Evolutionary conservation across 2,797 vertebrate genomes (phyloP).

Genomic region (Labeo calbasu): DNA sequence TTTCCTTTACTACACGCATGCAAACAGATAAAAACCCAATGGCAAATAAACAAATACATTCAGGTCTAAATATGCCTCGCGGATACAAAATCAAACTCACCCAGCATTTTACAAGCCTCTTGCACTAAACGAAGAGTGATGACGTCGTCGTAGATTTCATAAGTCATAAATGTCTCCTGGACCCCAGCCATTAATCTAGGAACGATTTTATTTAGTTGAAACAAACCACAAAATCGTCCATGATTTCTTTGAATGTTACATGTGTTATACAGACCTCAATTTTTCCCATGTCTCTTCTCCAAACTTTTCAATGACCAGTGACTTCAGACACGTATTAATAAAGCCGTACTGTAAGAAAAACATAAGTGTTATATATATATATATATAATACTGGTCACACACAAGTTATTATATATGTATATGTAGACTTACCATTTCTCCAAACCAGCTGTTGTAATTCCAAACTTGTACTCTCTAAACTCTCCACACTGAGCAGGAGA

Average conservation of each 20-base stretch:
- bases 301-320: constrained; percentile 79
- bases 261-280: constrained; percentile 67
- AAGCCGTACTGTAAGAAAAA: constrained; percentile 77
- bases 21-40: background rate
- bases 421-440: constrained; percentile 53
- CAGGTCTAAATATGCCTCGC: background rate
- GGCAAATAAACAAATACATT: constrained; percentile 38
- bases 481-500: background rate
- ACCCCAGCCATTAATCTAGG: constrained; percentile 68
- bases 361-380: background rate
- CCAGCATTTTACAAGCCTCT: constrained; percentile 76
- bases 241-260: constrained; percentile 7
- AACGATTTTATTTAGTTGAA: background rate
- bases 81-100: constrained; percentile 61
- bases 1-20: background rate
- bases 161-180: constrained; percentile 80
- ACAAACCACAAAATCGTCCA: background rate
- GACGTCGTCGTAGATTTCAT: constrained; percentile 76
- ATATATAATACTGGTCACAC: background rate
- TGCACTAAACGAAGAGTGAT: constrained; percentile 77
- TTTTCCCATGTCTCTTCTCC: constrained; percentile 78
- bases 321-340: constrained; percentile 85
- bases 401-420: background rate
- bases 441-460: background rate
- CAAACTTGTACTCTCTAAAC: background rate